Percentiles rank a stretch among this genome's conserved stretches.
phyloP scores from a whole-genome alignment of 2,797 vertebrate genomes.

The Naso thynnoides region DNA sequence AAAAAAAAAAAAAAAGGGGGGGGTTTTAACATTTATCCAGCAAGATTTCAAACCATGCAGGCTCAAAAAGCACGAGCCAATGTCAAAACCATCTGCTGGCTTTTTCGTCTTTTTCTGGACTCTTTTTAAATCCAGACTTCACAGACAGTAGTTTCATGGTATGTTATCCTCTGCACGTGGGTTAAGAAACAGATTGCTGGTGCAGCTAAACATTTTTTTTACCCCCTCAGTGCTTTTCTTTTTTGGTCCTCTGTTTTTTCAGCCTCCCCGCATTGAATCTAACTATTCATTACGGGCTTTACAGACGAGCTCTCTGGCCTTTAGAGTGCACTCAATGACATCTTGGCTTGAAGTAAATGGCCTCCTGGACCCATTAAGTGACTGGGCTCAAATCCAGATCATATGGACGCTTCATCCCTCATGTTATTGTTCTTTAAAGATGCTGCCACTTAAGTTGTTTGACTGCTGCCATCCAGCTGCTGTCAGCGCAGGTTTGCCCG shows the following conservation, averaged over 20 bases:
- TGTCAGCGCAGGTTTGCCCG: constrained; percentile 20
- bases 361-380: constrained; percentile 64
- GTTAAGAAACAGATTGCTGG: constrained; percentile 44
- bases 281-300: constrained; percentile 74
- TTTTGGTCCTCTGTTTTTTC: constrained; percentile 57
- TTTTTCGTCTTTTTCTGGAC: constrained; percentile 41
- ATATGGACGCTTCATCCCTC: constrained; percentile 41
- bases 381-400: constrained; percentile 57
- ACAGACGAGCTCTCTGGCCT: constrained; percentile 52
- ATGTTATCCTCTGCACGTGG: constrained; percentile 60
- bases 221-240: constrained; percentile 44
- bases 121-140: constrained; percentile 32
- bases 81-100: constrained; percentile 58
- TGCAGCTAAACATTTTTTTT: constrained; percentile 33
- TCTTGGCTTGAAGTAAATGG: constrained; percentile 52
- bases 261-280: constrained; percentile 57
- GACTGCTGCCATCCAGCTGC: constrained; percentile 17
- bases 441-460: constrained; percentile 36
- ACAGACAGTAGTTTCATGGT: constrained; percentile 57
- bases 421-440: constrained; percentile 54
- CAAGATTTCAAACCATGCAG: constrained; percentile 53
- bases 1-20: too few species aligned
- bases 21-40: constrained; percentile 20
- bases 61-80: constrained; percentile 46
- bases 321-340: constrained; percentile 64